Evolutionary conservation across 2,888 invertebrate genomes (phyloP).

Genomic region (Liposcelis brunnea): DNA sequence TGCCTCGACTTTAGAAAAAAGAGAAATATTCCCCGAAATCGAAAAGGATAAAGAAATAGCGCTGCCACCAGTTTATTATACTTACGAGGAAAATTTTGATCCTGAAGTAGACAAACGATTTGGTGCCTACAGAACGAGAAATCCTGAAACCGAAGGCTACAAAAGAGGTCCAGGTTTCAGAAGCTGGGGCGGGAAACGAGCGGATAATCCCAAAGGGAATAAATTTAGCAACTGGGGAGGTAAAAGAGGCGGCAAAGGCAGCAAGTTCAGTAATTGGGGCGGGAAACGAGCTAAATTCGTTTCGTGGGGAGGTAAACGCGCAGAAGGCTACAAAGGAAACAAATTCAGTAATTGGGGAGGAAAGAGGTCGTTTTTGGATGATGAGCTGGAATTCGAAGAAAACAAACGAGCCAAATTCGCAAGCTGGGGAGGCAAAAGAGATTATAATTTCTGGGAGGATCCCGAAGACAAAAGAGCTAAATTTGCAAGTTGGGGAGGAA

Average conservation of each 20-base stretch:
- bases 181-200: constrained; percentile 11
- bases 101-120: no score
- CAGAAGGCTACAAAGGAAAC: constrained; percentile 16
- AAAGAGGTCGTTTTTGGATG: constrained; percentile 10
- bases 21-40: no score
- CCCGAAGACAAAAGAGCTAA: constrained; percentile 15
- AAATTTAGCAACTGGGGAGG: constrained; percentile 24
- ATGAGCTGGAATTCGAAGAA: constrained; percentile 10
- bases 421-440: constrained; percentile 24
- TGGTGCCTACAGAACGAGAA: neutral
- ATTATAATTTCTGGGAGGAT: neutral
- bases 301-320: constrained; percentile 27
- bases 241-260: constrained; percentile 20
- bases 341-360: constrained; percentile 16
- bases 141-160: constrained; percentile 1
- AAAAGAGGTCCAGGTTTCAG: constrained; percentile 11
- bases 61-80: no score
- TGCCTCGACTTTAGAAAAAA: no score
- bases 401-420: constrained; percentile 16
- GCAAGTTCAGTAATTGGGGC: constrained; percentile 16
- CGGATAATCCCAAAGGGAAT: constrained; percentile 14
- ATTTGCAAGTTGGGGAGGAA: constrained; percentile 20
- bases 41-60: no score
- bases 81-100: no score
- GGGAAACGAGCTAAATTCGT: constrained; percentile 17